These are phyloP conservation scores for Eupithecia tripunctaria DNA, from an alignment of 2,888 invertebrate genomes.

Conservation along the genomic window DNA sequence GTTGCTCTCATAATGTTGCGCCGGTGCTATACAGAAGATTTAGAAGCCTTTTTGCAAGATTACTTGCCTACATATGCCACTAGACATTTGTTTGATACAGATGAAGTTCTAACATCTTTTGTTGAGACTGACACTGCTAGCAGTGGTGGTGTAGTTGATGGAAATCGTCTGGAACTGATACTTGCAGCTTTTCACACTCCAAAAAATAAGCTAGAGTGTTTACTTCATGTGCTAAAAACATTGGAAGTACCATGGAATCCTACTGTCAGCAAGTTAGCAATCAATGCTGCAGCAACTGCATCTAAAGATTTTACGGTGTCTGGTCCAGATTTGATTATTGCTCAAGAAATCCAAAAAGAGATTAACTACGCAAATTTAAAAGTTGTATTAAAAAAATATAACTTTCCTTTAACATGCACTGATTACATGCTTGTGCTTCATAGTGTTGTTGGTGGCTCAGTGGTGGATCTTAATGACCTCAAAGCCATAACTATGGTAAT, in stretches of 20 bases:
- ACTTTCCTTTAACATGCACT: conserved; percentile 71
- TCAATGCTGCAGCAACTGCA: conserved; percentile 64
- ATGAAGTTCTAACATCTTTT: conserved; percentile 71
- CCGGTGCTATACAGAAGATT: conserved; percentile 80
- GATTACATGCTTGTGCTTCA: conserved; percentile 73
- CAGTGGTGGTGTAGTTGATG: conserved; percentile 74
- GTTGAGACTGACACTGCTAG: conserved; percentile 74
- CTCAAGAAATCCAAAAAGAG: conserved; percentile 75
- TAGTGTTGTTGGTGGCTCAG: conserved; percentile 64
- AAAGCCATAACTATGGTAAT: conserved; percentile 67
- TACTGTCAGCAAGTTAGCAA: conserved; percentile 65
- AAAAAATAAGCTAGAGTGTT: conserved; percentile 69
- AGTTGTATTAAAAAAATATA: conserved; percentile 78
- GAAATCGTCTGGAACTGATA: conserved; percentile 68
- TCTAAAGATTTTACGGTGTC: conserved; percentile 71
- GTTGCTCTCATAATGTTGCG: conserved; percentile 77
- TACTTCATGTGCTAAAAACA: conserved; percentile 74
- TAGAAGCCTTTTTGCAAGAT: conserved; percentile 69
- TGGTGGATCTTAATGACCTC: conserved; percentile 69
- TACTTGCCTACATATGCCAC: conserved; percentile 74
- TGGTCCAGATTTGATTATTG: conserved; percentile 65
- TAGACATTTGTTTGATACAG: conserved; percentile 73
- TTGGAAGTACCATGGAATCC: conserved; percentile 77
- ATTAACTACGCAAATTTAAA: conserved; percentile 75
- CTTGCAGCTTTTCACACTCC: conserved; percentile 68